Base-by-base conservation (phyloP, 1,140 invertebrate species). In the Thaumatotibia leucotreta region DNA sequence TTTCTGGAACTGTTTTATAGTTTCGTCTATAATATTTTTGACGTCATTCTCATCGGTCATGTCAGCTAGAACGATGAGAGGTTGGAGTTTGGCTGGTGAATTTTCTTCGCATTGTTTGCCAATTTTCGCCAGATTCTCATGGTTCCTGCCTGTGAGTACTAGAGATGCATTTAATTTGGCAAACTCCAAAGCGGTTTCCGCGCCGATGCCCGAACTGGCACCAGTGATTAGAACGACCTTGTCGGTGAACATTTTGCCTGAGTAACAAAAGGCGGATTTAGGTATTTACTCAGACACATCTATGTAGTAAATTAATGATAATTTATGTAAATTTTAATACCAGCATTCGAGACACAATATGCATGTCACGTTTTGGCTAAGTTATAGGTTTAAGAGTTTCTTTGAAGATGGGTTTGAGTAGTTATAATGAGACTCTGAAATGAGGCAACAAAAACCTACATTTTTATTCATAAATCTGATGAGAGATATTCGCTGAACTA, bases 181-280 rank as follows among this genome's bases (percentile, higher is more conserved):
- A 73, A 98, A 94, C 62, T 95, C 92, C 45, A 95, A 67, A 1
- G 97, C 96, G 17, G 96, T 95, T n/a, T 94, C 95, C 39, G 94
- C 94, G 62, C 97, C 97, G 71, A 98, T 97, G 1, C 97, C 97
- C 29, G 96, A 97, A 84, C 96, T 96, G 0, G 97, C 96, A 61
- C 97, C 97, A 2, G 94, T 95, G 61, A 95, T 92, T 22, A 95
- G 73, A 0, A 95, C 93, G 27, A 95, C 94, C 92, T 95, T 95
- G 39, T 93, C 93, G 14, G 86, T 73, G 70, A 95, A 95, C 79
- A 93, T 93, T 66, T 72, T 66, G 64, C 68, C 80, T 80, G 69
- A 33, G 29, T 62, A 71, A 39, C 68, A 61, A 65, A 39, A 52
- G 10, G 10, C 14, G 4, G 31, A 10, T 32, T 32, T 32, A 32